Evolutionary conservation across 2,888 invertebrate genomes (phyloP).

Genomic region (Hirudinaria manillensis): DNA sequence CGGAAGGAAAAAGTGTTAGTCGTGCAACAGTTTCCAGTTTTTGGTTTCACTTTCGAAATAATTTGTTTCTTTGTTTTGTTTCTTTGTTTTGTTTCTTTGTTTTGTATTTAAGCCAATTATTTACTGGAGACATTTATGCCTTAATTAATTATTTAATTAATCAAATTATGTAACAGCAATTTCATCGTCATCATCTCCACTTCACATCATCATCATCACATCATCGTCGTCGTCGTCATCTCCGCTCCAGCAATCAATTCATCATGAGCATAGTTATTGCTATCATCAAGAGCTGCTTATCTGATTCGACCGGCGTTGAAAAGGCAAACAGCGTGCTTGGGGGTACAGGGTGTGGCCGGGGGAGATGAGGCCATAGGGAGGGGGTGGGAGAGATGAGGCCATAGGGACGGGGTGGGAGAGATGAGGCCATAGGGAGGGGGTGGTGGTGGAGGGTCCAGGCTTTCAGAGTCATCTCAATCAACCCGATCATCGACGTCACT

Average conservation of each 20-base stretch:
- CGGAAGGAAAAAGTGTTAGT: too few species aligned
- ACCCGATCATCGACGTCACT: too few species aligned
- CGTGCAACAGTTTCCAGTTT: too few species aligned
- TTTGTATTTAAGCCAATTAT: too few species aligned
- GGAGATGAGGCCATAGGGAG: neutral
- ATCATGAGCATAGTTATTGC: neutral
- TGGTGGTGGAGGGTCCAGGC: neutral
- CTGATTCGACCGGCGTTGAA: neutral
- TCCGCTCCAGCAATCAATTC: neutral
- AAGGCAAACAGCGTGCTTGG: neutral
- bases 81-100: too few species aligned
- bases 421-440: neutral
- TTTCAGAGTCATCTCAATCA: too few species aligned
- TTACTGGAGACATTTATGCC: too few species aligned
- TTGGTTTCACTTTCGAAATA: too few species aligned
- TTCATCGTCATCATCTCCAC: neutral
- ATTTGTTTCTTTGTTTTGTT: too few species aligned
- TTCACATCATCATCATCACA: neutral
- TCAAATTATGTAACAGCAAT: too few species aligned
- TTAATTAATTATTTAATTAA: too few species aligned
- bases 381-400: neutral
- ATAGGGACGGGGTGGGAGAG: neutral
- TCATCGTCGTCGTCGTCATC: neutral
- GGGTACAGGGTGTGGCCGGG: neutral
- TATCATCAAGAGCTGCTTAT: constrained; percentile 5